Evolutionary conservation across 2,888 invertebrate genomes (phyloP), one percentile per base, ranked within the genome.

Genomic region (Rhyacophila evoluta): DNA sequence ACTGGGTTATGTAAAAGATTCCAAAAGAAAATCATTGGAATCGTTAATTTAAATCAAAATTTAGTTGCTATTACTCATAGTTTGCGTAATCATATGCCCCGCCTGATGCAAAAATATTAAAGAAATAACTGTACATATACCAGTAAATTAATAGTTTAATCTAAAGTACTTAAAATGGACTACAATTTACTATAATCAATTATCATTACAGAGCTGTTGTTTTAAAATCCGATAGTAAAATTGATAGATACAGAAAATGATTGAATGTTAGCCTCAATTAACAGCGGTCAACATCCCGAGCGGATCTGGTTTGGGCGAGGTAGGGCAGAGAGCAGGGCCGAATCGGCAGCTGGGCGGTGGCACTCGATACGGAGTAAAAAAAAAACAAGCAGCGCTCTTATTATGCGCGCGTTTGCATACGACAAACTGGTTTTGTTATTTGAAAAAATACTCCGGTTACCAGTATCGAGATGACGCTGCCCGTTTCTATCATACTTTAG

Each of bases 361-460:
- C 25, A 55, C 55, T 55, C 55, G 55, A 55, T 55, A 25, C 15
- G 25, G 19, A 55, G 55, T 19, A 19, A 55, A 55, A 55, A 55
- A 55, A 19, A 33, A 2, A 33, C 29, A 55, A 19, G 55, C 55
- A 55, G 55, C 55, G 55, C 55, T 55, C 55, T 55, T 55, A 55
- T 55, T 55, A 55, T 55, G 25, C 55, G 15, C 55, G 55, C 55
- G 55, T 55, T 55, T 55, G 25, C 55, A 55, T 55, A 55, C 55
- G 55, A 55, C 55, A 55, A 55, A 55, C 55, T 55, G 55, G 55
- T 55, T 55, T 55, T 55, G 55, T 55, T 55, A 55, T 55, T 55
- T 55, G 55, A 55, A 55, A 55, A 55, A 55, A 55, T 55, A 55
- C 55, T 55, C 19, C 55, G 55, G 10, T 19, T 15, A 19, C 10